Conservation (phyloP, 2,113 vertebrate species). For the Gobius niger region DNA sequence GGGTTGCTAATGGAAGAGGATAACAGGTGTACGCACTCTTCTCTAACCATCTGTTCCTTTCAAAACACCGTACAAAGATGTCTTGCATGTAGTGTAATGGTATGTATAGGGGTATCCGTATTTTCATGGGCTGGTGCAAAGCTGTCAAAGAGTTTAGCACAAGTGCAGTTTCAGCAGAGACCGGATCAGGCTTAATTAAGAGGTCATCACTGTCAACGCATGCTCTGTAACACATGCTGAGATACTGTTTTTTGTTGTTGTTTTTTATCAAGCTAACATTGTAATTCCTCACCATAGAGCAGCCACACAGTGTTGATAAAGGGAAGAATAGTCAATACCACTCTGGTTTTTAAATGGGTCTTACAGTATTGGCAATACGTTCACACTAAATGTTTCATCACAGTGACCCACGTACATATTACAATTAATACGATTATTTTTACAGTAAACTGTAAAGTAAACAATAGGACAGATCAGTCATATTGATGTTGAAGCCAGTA, state of each 20-base stretch:
- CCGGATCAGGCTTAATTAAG: constrained; percentile 47
- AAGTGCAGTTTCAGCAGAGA: constrained; percentile 41
- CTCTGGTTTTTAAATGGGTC: constrained; percentile 39
- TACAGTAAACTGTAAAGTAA: too few species aligned
- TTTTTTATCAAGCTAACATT: constrained; percentile 21
- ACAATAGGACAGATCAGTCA: too few species aligned
- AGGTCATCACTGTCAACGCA: constrained; percentile 38
- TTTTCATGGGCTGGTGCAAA: constrained; percentile 3
- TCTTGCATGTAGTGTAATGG: constrained; percentile 4
- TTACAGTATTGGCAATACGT: constrained; percentile 20
- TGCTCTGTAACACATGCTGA: constrained; percentile 31
- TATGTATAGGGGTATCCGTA: constrained; percentile 28
- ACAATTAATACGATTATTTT: too few species aligned
- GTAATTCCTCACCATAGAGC: constrained; percentile 30
- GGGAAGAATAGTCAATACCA: constrained; percentile 27
- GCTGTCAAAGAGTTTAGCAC: not conserved
- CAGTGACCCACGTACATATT: not conserved
- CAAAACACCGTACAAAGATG: not conserved
- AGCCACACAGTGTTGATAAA: constrained; percentile 15
- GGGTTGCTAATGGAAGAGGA: not conserved
- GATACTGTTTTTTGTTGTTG: constrained; percentile 37
- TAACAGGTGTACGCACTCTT: not conserved
- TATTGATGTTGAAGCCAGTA: not conserved
- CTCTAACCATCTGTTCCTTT: constrained; percentile 29
- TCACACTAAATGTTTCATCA: constrained; percentile 5